A percentile compares a stretch with the other conserved stretches of the same genome.
These are phyloP conservation scores for Caenorhabditis remanei DNA, from an alignment of 1,140 invertebrate genomes.

Conservation along the genomic window DNA sequence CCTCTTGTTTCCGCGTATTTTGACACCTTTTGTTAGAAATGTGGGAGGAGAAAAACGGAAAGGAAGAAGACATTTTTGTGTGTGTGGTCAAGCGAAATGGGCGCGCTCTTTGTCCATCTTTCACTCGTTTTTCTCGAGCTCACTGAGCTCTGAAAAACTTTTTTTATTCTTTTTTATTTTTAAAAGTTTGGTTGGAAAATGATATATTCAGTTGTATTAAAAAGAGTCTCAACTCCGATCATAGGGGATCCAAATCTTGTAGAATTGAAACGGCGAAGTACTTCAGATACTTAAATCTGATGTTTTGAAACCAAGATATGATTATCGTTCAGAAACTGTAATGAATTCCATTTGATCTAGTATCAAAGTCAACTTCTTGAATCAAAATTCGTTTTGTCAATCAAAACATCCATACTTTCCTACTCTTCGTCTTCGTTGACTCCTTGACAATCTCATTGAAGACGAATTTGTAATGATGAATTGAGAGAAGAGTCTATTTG, in stretches of 20 bases:
- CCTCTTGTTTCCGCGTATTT: slow-evolving; percentile 39
- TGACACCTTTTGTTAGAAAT: slow-evolving; percentile 48
- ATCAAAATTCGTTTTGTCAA: not conserved
- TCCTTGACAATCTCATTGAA: slow-evolving; percentile 14
- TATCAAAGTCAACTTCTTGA: not conserved
- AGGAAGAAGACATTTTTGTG: slow-evolving; percentile 42
- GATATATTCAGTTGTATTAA: too few species aligned
- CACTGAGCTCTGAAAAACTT: not conserved
- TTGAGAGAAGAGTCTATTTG: slow-evolving; percentile 48
- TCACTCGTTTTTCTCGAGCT: slow-evolving; percentile 12
- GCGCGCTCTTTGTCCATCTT: slow-evolving; percentile 39
- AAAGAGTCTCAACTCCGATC: too few species aligned
- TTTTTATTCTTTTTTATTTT: not conserved
- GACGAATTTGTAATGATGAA: slow-evolving; percentile 49
- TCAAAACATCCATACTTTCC: not conserved
- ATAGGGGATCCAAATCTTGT: too few species aligned
- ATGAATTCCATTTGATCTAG: too few species aligned
- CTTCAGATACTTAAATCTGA: too few species aligned
- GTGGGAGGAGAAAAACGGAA: not conserved
- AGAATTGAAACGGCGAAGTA: too few species aligned
- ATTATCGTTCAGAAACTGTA: too few species aligned
- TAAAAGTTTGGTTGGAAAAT: not conserved
- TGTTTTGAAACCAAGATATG: too few species aligned
- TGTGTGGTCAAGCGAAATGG: slow-evolving; percentile 53
- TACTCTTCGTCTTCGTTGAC: not conserved